A percentile compares a stretch with the other conserved stretches of the same genome.
Conservation (phyloP, 2,888 invertebrate species). For the Scelioninae gen. 1 region DNA sequence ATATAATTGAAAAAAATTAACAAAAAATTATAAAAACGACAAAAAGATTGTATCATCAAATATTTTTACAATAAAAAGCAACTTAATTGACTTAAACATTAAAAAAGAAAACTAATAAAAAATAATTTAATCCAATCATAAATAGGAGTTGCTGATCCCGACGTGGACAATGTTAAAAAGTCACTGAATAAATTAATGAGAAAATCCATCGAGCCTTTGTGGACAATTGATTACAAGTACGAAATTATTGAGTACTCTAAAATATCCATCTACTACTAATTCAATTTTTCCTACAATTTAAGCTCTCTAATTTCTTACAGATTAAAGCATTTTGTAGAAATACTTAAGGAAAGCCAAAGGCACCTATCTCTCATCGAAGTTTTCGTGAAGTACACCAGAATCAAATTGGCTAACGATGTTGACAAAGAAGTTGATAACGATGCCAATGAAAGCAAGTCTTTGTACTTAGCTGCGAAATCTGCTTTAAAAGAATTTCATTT, state of each 20-base stretch:
- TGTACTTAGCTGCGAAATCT: conserved; percentile 31
- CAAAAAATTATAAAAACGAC: background rate
- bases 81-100: no score
- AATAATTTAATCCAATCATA: background rate
- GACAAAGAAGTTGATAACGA: conserved; percentile 10
- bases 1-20: background rate
- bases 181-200: conserved; percentile 18
- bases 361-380: conserved; percentile 7
- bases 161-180: background rate
- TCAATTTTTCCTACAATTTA: conserved; percentile 29
- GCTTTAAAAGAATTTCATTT: conserved; percentile 38
- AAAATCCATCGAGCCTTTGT: background rate
- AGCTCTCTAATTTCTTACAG: conserved; percentile 65
- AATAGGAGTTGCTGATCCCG: conserved; percentile 30
- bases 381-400: background rate
- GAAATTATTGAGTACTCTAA: conserved; percentile 57
- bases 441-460: conserved; percentile 42
- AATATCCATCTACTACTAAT: background rate
- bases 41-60: background rate
- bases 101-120: background rate
- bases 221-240: conserved; percentile 85
- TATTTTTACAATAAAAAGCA: no score
- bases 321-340: conserved; percentile 38
- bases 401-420: background rate
- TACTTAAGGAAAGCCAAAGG: conserved; percentile 33